Percentiles rank a stretch among this genome's conserved stretches.
phyloP scores from a whole-genome alignment of 2,888 invertebrate genomes.

The Pterostichus madidus region DNA sequence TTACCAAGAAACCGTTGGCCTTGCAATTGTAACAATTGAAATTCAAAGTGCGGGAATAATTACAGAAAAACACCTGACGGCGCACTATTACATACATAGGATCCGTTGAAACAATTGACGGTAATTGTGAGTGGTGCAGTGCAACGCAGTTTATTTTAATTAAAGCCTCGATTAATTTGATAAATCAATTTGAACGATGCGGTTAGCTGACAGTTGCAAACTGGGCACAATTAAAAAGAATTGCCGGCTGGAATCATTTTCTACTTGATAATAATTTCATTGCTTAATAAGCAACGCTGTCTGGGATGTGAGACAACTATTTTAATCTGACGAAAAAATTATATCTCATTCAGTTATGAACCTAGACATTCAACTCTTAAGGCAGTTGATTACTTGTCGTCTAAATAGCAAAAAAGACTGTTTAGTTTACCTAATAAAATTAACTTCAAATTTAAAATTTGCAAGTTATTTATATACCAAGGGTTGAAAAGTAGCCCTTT shows the following conservation, averaged over 20 bases:
- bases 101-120: conserved; percentile 22
- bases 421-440: too few relatives aligned
- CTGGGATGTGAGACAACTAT: conserved; percentile 10
- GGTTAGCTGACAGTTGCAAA: conserved; percentile 45
- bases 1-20: conserved; percentile 28
- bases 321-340: neutral
- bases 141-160: conserved; percentile 45
- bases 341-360: too few relatives aligned
- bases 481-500: too few relatives aligned
- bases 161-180: conserved; percentile 47
- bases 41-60: neutral
- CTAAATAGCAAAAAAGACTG: too few relatives aligned
- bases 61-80: conserved; percentile 33
- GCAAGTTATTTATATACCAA: too few relatives aligned
- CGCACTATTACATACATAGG: conserved; percentile 8
- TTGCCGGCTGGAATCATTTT: conserved; percentile 38
- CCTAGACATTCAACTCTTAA: too few relatives aligned
- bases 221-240: conserved; percentile 40
- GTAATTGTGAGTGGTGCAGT: conserved; percentile 13
- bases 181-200: conserved; percentile 36
- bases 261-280: conserved; percentile 45
- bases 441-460: too few relatives aligned
- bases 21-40: conserved; percentile 14
- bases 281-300: conserved; percentile 27
- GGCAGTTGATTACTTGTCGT: too few relatives aligned